Evolutionary conservation across 2,888 invertebrate genomes (phyloP).

Genomic region (Sesamia inferens): DNA sequence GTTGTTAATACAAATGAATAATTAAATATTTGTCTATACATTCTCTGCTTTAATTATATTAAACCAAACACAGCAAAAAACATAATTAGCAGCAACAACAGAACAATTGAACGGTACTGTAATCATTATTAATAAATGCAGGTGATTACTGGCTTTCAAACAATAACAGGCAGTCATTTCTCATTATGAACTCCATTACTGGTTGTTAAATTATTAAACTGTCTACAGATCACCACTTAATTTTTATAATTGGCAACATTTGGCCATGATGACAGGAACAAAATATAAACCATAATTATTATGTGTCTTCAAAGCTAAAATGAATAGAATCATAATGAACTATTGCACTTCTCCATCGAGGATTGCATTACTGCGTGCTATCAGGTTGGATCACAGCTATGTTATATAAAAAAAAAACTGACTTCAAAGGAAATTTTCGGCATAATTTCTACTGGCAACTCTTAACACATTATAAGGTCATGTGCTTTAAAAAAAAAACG

Average conservation of each 20-base stretch:
- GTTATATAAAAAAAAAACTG: no score
- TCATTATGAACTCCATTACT: background rate
- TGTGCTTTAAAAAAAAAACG: constrained; percentile 42
- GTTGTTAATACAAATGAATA: no score
- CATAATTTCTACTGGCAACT: constrained; percentile 25
- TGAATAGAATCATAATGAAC: no score
- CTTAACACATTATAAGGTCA: constrained; percentile 38
- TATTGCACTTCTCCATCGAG: no score
- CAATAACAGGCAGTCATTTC: background rate
- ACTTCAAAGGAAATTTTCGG: constrained; percentile 17
- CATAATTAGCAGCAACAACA: background rate
- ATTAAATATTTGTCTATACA: background rate
- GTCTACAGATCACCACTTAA: background rate
- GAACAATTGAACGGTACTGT: background rate
- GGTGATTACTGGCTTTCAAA: background rate
- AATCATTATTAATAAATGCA: constrained; percentile 21
- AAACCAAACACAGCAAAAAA: background rate
- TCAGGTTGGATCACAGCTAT: no score
- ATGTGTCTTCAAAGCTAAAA: no score
- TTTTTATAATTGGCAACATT: constrained; percentile 27
- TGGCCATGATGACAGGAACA: background rate
- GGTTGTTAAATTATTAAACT: constrained; percentile 1
- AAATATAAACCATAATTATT: no score
- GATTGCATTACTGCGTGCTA: no score
- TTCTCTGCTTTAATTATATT: constrained; percentile 8